Evolutionary conservation across 2,888 invertebrate genomes (phyloP).

Genomic region (Abscondita cerata): DNA sequence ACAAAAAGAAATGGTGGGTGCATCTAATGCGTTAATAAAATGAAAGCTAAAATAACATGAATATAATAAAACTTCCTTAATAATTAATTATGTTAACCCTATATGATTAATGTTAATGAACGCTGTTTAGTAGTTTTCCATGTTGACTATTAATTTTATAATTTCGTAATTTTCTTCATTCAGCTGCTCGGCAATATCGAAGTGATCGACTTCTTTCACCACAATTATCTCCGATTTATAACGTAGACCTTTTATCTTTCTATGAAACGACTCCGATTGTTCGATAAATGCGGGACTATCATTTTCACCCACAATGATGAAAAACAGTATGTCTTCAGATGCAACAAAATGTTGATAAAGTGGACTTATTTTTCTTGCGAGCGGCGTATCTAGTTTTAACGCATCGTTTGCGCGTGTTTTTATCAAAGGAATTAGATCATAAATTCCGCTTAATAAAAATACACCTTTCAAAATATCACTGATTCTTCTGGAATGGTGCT

Average conservation of each 20-base stretch:
- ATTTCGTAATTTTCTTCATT: slow-evolving; percentile 53
- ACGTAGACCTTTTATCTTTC: slow-evolving; percentile 61
- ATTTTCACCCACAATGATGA: slow-evolving; percentile 61
- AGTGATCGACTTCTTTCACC: slow-evolving; percentile 71
- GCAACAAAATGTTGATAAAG: slow-evolving; percentile 41
- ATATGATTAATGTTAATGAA: too few species aligned
- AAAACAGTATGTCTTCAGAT: slow-evolving; percentile 9
- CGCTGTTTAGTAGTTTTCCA: slow-evolving; percentile 16
- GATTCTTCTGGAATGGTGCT: slow-evolving; percentile 39
- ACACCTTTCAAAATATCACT: slow-evolving; percentile 64
- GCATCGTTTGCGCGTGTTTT: slow-evolving; percentile 71
- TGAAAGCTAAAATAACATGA: too few species aligned
- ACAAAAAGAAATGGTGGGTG: too few species aligned
- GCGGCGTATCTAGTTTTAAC: slow-evolving; percentile 67
- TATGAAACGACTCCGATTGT: slow-evolving; percentile 69
- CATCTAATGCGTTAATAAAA: too few species aligned
- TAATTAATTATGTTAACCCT: too few species aligned
- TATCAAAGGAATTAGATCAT: slow-evolving; percentile 74
- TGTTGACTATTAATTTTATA: slow-evolving; percentile 17
- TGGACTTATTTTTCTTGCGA: slow-evolving; percentile 64
- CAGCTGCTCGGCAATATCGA: slow-evolving; percentile 77
- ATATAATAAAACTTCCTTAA: too few species aligned
- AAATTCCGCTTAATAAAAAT: slow-evolving; percentile 79
- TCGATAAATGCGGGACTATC: slow-evolving; percentile 74
- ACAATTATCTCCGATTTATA: slow-evolving; percentile 65